Evolutionary conservation across 2,888 invertebrate genomes (phyloP).

Genomic region (Phorcus lineatus): DNA sequence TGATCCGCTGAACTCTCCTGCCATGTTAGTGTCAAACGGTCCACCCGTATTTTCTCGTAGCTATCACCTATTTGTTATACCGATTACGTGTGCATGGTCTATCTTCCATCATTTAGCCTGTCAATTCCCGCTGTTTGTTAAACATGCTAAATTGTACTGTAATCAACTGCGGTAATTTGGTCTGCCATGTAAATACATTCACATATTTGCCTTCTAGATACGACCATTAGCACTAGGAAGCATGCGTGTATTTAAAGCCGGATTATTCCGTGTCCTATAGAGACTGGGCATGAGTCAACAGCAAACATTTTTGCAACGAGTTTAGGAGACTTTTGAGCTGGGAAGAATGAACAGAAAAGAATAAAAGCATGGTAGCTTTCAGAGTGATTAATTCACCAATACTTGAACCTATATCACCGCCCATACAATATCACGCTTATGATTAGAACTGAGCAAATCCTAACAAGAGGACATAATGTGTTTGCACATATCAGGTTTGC

Average conservation of each 20-base stretch:
- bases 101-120: neutral
- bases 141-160: neutral
- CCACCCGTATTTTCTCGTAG: neutral
- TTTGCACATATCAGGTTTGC: too few species aligned
- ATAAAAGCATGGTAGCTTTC: too few species aligned
- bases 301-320: neutral
- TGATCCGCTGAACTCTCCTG: neutral
- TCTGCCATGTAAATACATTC: neutral
- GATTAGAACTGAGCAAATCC: too few species aligned
- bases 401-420: too few species aligned
- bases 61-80: neutral
- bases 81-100: neutral
- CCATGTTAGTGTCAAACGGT: neutral
- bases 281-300: neutral
- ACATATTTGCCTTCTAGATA: conserved; percentile 10
- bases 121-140: neutral
- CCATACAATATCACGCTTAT: too few species aligned
- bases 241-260: neutral
- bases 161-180: neutral
- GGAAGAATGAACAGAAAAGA: too few species aligned
- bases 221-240: neutral
- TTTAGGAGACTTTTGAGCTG: neutral
- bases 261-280: neutral
- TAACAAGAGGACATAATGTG: too few species aligned
- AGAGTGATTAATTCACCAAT: too few species aligned